phyloP scores from a whole-genome alignment of 2,113 vertebrate genomes.

The Riparia riparia region DNA sequence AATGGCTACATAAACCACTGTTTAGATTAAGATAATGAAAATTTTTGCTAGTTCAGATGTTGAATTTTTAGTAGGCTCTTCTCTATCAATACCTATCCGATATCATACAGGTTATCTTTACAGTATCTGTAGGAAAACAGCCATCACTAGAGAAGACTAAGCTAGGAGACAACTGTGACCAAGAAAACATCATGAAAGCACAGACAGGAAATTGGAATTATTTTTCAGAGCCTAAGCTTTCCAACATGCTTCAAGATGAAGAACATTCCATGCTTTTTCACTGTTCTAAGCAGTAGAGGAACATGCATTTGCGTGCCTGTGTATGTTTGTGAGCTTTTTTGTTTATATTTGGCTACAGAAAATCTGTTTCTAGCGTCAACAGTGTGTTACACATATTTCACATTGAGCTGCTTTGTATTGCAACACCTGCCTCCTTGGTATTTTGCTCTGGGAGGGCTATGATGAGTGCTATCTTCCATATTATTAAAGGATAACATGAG shows the following conservation, averaged over 20 bases:
- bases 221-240: neutral
- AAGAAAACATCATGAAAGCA: neutral
- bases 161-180: neutral
- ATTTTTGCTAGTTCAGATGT: neutral
- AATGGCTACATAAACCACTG: accelerated
- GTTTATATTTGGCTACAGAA: neutral
- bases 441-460: neutral
- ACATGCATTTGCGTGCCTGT: neutral
- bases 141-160: neutral
- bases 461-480: neutral
- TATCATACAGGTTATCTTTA: neutral
- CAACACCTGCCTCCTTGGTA: neutral
- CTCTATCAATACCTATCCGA: neutral
- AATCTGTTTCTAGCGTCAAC: neutral
- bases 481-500: slow-evolving; percentile 34
- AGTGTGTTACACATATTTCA: neutral
- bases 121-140: neutral
- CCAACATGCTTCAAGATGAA: neutral
- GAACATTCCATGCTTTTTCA: neutral
- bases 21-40: neutral
- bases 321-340: neutral
- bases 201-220: neutral
- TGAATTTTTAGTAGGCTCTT: neutral
- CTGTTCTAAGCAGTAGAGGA: neutral
- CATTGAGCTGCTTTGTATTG: neutral